Evolutionary conservation across 2,888 invertebrate species (phyloP), one percentile per base, ranked within the genome.

Genomic region (Lampropteryx suffumata): DNA sequence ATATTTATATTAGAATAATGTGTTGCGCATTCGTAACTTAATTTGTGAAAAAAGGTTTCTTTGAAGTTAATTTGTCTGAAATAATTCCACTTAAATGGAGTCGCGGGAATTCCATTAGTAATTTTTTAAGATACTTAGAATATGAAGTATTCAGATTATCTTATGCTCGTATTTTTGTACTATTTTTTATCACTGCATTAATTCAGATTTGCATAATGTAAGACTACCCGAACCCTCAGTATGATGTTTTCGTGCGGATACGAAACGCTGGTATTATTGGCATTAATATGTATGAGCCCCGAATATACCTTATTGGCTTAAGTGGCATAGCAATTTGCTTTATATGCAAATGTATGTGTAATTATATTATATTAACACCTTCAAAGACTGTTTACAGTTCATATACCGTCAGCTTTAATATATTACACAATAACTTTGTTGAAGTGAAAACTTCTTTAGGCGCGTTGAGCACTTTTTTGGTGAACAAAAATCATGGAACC

Each of bases 221-320:
- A 30, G 27, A 41, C 34, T 33, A 24, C 30, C 28, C 30, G 36
- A 35, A 36, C 40, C 40, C 50, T 27, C 17, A 28, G 29, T 36
- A 30, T 21, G 34, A 39, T 41, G 36, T 32, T 47, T 51, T 37
- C 33, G 28, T 33, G 42, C 27, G 36, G 33, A 36, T 46, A 3
- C 24, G 35, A 46, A 40, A 40, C 53, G 43, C 36, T 27, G 52
- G 42, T 46, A 57, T 55, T 61, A 58, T 49, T 50, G 30, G 13
- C 45, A 61, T 61, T 56, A 57, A 59, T 62, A 62, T 62, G 54
- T 52, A 62, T 62, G 59, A 59, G 46, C 47, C 37, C 42, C 10
- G 33, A 53, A 50, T 42, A 49, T 54, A 51, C 57, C 47, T 59
- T 52, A 61, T 61, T 61, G 51, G 54, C 45, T 51, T 32, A 55